Evolutionary conservation across 2,888 invertebrate species (phyloP).

Genomic region (Erebia ligea): DNA sequence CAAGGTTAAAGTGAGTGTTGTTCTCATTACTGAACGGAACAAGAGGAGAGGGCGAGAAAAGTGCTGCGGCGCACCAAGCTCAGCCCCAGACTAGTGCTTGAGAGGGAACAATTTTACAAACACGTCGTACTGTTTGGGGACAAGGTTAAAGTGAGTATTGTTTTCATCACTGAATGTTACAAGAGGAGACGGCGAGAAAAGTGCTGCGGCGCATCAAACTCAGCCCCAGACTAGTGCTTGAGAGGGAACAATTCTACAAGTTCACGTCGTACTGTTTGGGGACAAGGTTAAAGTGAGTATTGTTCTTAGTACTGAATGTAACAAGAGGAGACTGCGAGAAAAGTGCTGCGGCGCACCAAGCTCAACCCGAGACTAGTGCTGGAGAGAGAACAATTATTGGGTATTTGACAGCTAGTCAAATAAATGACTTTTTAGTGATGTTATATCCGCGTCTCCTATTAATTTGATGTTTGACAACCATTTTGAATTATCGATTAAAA

Average conservation of each 20-base stretch:
- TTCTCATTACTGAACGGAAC: constrained; percentile 42
- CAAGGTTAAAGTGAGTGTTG: constrained; percentile 78
- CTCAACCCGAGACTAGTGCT: no score
- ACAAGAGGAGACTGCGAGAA: no score
- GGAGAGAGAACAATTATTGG: no score
- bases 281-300: constrained; percentile 81
- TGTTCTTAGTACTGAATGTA: neutral
- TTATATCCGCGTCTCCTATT: no score
- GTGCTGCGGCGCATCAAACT: constrained; percentile 84
- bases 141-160: constrained; percentile 78
- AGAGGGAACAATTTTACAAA: constrained; percentile 85
- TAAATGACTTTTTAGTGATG: no score
- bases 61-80: constrained; percentile 84
- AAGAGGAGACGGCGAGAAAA: constrained; percentile 62
- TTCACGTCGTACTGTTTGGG: constrained; percentile 82
- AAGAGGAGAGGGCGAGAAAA: constrained; percentile 62
- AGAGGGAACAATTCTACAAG: constrained; percentile 85
- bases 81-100: constrained; percentile 86
- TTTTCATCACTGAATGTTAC: constrained; percentile 41
- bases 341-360: no score
- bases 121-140: constrained; percentile 82
- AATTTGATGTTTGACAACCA: no score
- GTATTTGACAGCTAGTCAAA: no score
- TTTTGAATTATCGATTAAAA: no score
- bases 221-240: constrained; percentile 86